phyloP scores from a whole-genome alignment of 2,888 invertebrate species.

The Chaetoderma sp. region DNA sequence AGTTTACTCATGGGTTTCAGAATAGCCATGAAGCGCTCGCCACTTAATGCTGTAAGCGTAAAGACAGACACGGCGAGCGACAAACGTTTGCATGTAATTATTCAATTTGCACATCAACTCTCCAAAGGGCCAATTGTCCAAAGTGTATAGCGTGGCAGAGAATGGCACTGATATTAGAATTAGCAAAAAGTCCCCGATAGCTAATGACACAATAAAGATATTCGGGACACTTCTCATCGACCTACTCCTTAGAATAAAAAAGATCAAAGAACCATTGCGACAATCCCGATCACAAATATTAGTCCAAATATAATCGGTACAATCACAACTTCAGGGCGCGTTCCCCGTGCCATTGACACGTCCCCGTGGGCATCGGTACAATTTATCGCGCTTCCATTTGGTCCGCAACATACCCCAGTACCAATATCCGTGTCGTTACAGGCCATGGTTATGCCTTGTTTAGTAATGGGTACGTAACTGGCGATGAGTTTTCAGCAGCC shows the following conservation, averaged over 20 bases:
- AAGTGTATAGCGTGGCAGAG: constrained; percentile 84
- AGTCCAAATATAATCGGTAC: constrained; percentile 85
- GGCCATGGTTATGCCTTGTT: too few species aligned
- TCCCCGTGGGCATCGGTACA: too few species aligned
- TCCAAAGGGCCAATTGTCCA: constrained; percentile 92
- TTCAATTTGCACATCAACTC: constrained; percentile 80
- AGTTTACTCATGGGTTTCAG: constrained; percentile 88
- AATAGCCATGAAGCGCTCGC: constrained; percentile 91
- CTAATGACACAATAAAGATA: constrained; percentile 84
- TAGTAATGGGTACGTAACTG: too few species aligned
- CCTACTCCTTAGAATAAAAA: constrained; percentile 82
- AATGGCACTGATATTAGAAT: constrained; percentile 87
- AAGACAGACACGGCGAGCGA: constrained; percentile 94
- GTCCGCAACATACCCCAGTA: too few species aligned
- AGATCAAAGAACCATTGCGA: constrained; percentile 85
- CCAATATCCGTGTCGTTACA: too few species aligned
- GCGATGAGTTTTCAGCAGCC: too few species aligned
- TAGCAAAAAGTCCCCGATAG: constrained; percentile 85
- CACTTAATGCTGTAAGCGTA: constrained; percentile 89
- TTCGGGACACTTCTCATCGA: constrained; percentile 89
- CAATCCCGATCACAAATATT: constrained; percentile 84
- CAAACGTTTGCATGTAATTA: constrained; percentile 87
- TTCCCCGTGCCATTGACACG: too few species aligned
- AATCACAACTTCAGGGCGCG: too few species aligned
- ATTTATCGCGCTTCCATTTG: too few species aligned